Percentiles rank a stretch among this genome's conserved stretches.
Conservation (phyloP, 1,140 invertebrate genomes). For the Nasonia vitripennis region DNA sequence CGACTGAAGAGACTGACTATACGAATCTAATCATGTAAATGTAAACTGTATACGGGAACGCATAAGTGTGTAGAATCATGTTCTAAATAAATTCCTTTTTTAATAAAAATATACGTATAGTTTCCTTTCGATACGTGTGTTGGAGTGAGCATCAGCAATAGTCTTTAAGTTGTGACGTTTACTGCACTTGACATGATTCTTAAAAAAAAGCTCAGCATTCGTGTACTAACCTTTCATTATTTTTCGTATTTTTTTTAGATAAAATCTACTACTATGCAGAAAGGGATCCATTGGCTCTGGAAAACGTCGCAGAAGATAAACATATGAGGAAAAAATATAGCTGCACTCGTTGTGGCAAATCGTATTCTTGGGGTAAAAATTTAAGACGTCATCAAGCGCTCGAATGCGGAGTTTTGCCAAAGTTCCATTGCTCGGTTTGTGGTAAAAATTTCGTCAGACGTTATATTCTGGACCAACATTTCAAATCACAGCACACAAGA, state of each 20-base stretch:
- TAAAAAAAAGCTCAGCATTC: too few relatives aligned
- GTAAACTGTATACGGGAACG: too few relatives aligned
- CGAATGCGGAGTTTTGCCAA: conserved; percentile 68
- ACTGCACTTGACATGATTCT: too few relatives aligned
- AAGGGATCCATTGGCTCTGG: background rate
- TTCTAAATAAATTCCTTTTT: background rate
- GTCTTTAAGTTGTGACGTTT: too few relatives aligned
- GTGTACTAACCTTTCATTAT: background rate
- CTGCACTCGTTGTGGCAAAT: conserved; percentile 54
- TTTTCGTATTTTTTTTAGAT: background rate
- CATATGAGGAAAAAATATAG: background rate
- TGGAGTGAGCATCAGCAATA: too few relatives aligned
- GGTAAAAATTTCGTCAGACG: conserved; percentile 55
- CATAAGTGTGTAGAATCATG: too few relatives aligned
- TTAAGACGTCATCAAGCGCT: conserved; percentile 69
- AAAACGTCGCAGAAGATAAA: background rate
- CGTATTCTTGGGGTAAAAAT: conserved; percentile 60
- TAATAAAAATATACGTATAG: background rate
- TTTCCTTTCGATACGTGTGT: too few relatives aligned
- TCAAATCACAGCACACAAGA: background rate
- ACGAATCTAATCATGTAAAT: too few relatives aligned
- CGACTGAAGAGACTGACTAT: too few relatives aligned
- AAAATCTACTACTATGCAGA: background rate
- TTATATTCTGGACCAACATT: background rate
- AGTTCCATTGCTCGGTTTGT: background rate